Evolutionary conservation across 1,140 invertebrate species (phyloP).

Genomic region (Ephestia elutella): DNA sequence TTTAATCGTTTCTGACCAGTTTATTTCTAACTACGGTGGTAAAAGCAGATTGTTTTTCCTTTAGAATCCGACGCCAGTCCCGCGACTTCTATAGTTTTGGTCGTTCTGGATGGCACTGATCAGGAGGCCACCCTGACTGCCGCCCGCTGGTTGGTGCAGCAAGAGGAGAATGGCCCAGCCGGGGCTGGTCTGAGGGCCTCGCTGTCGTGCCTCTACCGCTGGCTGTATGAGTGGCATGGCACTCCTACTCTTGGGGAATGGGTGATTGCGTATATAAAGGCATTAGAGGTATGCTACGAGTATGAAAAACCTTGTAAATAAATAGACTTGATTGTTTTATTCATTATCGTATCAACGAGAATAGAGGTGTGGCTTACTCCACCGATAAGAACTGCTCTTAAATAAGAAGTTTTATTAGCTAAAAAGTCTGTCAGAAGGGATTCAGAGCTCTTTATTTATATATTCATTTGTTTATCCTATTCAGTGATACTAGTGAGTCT

Average conservation of each 20-base stretch:
- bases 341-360: too few species aligned
- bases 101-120: slow-evolving; percentile 41
- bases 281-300: slow-evolving; percentile 41
- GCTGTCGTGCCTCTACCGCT: slow-evolving; percentile 50
- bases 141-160: slow-evolving; percentile 49
- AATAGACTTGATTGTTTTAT: too few species aligned
- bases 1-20: too few species aligned
- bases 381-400: too few species aligned
- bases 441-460: too few species aligned
- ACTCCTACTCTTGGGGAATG: slow-evolving; percentile 48
- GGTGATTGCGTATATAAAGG: slow-evolving; percentile 52
- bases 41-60: background rate
- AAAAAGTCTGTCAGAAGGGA: too few species aligned
- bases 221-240: slow-evolving; percentile 54
- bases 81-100: slow-evolving; percentile 43
- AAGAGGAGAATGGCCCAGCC: slow-evolving; percentile 37
- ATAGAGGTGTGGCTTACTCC: too few species aligned
- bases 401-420: too few species aligned
- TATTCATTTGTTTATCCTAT: too few species aligned
- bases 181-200: slow-evolving; percentile 39
- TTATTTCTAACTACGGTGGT: too few species aligned
- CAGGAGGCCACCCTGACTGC: slow-evolving; percentile 30
- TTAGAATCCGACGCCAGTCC: slow-evolving; percentile 48
- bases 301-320: background rate
- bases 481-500: too few species aligned